A percentile compares a stretch with the other conserved stretches of the same genome.
These are phyloP conservation scores for Isichthys henryi DNA, from an alignment of 2,113 vertebrate species.

Conservation along the genomic window DNA sequence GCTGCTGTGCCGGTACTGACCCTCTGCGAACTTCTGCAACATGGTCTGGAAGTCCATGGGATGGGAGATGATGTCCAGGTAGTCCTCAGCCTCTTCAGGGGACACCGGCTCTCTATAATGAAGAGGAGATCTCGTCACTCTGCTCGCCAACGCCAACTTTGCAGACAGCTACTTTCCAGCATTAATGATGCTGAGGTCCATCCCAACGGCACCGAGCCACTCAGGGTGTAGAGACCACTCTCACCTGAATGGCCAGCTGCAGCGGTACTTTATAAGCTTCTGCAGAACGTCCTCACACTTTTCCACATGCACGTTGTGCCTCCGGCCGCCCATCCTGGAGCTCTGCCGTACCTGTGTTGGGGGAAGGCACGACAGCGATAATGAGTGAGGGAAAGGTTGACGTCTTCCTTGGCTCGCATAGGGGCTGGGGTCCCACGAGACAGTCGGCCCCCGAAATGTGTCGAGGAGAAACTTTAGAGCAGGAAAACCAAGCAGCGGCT, in stretches of 20 bases:
- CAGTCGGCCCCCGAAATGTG: no score
- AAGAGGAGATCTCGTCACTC: neutral
- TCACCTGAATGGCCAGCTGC: constrained; percentile 97
- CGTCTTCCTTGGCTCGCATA: neutral
- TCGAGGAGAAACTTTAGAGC: no score
- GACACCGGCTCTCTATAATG: constrained; percentile 84
- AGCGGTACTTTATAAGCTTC: constrained; percentile 83
- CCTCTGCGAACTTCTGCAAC: constrained; percentile 77
- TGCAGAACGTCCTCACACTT: constrained; percentile 89
- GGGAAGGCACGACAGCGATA: neutral
- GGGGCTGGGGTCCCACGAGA: no score
- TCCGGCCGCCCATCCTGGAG: constrained; percentile 55
- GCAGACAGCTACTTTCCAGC: neutral
- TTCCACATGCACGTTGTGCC: constrained; percentile 76
- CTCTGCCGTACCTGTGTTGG: constrained; percentile 74
- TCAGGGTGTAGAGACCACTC: neutral
- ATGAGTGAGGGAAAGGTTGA: neutral
- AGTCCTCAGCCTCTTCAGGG: constrained; percentile 82
- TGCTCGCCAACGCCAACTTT: neutral
- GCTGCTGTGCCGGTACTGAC: constrained; percentile 71
- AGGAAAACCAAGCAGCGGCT: neutral
- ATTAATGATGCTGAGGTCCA: neutral
- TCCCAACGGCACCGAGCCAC: neutral
- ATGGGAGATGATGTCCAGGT: constrained; percentile 78
- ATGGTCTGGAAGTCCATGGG: constrained; percentile 97